Percentiles rank a stretch among this genome's conserved stretches.
phyloP scores from a whole-genome alignment of 2,113 vertebrate genomes.

The Notarius lentiginosus region DNA sequence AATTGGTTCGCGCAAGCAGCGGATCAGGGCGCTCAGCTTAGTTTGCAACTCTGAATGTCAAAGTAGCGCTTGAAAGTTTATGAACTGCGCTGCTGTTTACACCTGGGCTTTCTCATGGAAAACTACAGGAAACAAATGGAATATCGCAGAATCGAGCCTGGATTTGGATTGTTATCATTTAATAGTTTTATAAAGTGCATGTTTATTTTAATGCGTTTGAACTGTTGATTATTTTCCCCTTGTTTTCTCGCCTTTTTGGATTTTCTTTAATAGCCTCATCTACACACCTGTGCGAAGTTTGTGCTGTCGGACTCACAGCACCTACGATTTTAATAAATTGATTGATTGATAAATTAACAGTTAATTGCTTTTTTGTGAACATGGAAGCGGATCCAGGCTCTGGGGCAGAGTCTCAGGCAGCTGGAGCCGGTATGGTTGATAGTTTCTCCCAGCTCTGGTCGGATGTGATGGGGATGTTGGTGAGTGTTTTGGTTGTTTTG shows the following conservation, averaged over 20 bases:
- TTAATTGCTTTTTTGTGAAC: background rate
- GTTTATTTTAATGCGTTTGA: background rate
- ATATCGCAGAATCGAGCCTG: background rate
- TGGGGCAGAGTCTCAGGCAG: slow-evolving; percentile 59
- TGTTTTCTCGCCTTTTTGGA: background rate
- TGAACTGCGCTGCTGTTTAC: background rate
- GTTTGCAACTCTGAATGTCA: slow-evolving; percentile 33
- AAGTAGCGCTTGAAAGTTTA: background rate
- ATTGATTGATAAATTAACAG: background rate
- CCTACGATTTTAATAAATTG: background rate
- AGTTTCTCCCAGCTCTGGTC: slow-evolving; percentile 88
- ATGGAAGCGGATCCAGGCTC: slow-evolving; percentile 77
- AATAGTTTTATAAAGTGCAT: background rate
- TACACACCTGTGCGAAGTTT: background rate
- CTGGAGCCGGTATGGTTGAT: slow-evolving; percentile 70
- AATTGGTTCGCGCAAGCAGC: slow-evolving; percentile 34
- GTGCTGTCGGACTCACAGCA: slow-evolving; percentile 43
- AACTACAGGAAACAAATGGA: background rate
- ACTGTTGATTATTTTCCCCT: background rate
- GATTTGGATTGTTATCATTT: background rate
- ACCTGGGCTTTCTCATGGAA: background rate
- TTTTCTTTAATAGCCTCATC: background rate
- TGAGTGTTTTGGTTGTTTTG: slow-evolving; percentile 62
- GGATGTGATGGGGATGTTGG: slow-evolving; percentile 97
- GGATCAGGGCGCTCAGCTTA: slow-evolving; percentile 7